Percentiles rank a stretch among this genome's conserved stretches.
Evolutionary conservation across 2,888 invertebrate species (phyloP).

Genomic region (Muscina levida): DNA sequence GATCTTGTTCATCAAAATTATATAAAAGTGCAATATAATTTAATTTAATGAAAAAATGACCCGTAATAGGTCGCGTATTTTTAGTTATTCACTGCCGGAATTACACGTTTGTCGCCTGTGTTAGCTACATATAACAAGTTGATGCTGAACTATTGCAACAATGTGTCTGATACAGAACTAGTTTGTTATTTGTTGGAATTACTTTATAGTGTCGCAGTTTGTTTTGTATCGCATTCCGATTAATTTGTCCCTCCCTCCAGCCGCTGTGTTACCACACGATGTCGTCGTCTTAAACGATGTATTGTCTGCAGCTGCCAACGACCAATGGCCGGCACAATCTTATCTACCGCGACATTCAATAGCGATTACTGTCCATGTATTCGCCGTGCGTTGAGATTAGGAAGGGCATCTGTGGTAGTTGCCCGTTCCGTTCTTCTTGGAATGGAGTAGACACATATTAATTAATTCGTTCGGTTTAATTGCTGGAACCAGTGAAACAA

Average conservation of each 20-base stretch:
- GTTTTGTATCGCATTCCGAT: slow-evolving; percentile 28
- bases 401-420: slow-evolving; percentile 24
- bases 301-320: slow-evolving; percentile 64
- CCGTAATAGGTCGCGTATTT: no score
- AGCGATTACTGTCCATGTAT: slow-evolving; percentile 75
- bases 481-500: slow-evolving; percentile 6
- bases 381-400: slow-evolving; percentile 71
- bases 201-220: neutral
- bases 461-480: slow-evolving; percentile 41
- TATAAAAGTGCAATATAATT: no score
- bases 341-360: slow-evolving; percentile 74
- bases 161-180: slow-evolving; percentile 68
- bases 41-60: no score
- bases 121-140: slow-evolving; percentile 58
- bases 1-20: no score
- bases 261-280: slow-evolving; percentile 43
- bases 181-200: slow-evolving; percentile 38
- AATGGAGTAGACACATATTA: slow-evolving; percentile 53
- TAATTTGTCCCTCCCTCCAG: slow-evolving; percentile 45
- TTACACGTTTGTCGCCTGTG: no score
- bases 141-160: slow-evolving; percentile 68
- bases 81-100: no score
- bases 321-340: slow-evolving; percentile 69
- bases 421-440: neutral
- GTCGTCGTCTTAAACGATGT: slow-evolving; percentile 62